Conservation (phyloP, 2,888 invertebrate genomes). For the Morpho helenor region DNA sequence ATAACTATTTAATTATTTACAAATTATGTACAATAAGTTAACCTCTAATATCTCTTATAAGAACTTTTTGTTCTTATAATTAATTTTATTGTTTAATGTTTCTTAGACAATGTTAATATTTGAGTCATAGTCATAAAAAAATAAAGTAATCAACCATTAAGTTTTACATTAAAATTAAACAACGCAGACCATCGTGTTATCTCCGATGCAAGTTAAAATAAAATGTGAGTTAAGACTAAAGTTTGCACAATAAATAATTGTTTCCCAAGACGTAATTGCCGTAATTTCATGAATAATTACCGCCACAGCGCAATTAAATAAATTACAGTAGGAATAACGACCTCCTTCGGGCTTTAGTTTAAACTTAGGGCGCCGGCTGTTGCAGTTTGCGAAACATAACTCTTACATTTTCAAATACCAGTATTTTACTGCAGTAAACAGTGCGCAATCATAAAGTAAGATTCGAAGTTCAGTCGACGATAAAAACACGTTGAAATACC, state of each 20-base stretch:
- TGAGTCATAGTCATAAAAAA: not conserved
- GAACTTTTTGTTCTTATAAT: too few species aligned
- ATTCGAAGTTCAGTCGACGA: slow-evolving; percentile 19
- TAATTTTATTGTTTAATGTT: too few species aligned
- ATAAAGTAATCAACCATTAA: slow-evolving; percentile 6
- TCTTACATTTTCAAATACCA: slow-evolving; percentile 38
- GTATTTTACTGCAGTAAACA: slow-evolving; percentile 30
- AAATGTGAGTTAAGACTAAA: slow-evolving; percentile 76
- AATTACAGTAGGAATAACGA: slow-evolving; percentile 76
- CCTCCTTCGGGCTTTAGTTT: slow-evolving; percentile 73
- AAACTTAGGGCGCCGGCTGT: slow-evolving; percentile 68
- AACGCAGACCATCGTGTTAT: slow-evolving; percentile 55
- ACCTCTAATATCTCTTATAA: too few species aligned
- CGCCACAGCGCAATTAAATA: slow-evolving; percentile 78
- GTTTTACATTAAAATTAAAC: slow-evolving; percentile 39
- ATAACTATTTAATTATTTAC: too few species aligned
- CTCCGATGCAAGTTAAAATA: slow-evolving; percentile 69
- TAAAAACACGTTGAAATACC: slow-evolving; percentile 25
- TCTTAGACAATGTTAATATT: not conserved
- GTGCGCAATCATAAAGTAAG: slow-evolving; percentile 28
- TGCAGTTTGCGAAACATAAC: slow-evolving; percentile 48
- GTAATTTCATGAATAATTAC: slow-evolving; percentile 80
- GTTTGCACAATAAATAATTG: slow-evolving; percentile 79
- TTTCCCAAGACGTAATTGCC: slow-evolving; percentile 76
- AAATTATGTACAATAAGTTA: too few species aligned